Base-by-base conservation (phyloP, 1,140 invertebrate species). In the Paraescarpia echinospica region DNA sequence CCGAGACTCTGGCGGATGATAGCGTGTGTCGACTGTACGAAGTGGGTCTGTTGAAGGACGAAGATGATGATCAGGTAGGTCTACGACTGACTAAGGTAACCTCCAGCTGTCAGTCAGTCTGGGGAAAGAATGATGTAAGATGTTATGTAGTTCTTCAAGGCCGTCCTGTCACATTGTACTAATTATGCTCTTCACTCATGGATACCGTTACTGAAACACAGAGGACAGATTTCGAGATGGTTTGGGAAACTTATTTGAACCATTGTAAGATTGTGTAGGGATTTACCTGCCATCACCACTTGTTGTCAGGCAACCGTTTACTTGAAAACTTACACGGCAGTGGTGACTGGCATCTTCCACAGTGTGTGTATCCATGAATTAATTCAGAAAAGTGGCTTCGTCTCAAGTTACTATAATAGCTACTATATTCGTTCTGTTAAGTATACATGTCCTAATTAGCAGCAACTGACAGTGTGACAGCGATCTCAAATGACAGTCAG, bases 1-100 rank as follows among this genome's bases (percentile, higher is more conserved):
- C 92, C 33, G 95, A 96, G 35, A 93, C 93, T 27, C 94, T 94
- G 34, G 34, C 93, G 1, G 95, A 96, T 35, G 96, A 96, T 93
- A 95, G 94, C 92, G 93, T 96, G 35, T 96, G 96, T 94, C 94
- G 96, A 89, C 93, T 97, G 34, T 97, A 97, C 93, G 96, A 97
- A 94, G 94, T 97, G 90, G 97, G 96, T 14, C 94, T 96, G 92
- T 93, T 95, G 27, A 95, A 96, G 93, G 94, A 95, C 51, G 96
- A 96, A 35, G 95, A 95, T 51, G 96, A 98, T 96, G 98, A 99
- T 96, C 98, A 98, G 14, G 97, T 97, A 91, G 27, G 48, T 91
- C n/a, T 92, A 97, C 98, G 89, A 97, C 98, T 94, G 95, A 98
- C 8, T 98, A 98, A 95, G 98, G 98, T 95, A 98, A 98, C 92